phyloP scores from a whole-genome alignment of 1,140 invertebrate species.

The Babylonia areolata region DNA sequence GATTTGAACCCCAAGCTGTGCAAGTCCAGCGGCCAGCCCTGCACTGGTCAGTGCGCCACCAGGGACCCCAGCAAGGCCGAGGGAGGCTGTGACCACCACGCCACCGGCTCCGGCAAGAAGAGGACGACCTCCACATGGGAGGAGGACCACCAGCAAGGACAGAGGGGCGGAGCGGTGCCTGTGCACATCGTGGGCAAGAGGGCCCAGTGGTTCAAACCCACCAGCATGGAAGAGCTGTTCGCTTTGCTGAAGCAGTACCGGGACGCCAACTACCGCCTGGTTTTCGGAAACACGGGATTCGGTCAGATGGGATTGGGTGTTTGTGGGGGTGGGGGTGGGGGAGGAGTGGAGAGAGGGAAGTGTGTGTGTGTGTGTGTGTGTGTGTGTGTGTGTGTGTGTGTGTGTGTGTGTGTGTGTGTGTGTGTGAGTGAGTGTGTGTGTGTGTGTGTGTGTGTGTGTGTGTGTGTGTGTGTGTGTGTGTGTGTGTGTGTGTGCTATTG shows the following conservation, averaged over 20 bases:
- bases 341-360: too few relatives aligned
- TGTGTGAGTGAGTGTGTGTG: not conserved
- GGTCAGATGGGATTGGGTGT: too few relatives aligned
- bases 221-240: conserved; percentile 54
- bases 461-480: conserved; percentile 5
- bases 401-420: not conserved
- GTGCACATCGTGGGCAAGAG: conserved; percentile 52
- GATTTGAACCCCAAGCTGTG: conserved; percentile 60
- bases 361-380: conserved; percentile 18
- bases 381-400: not conserved
- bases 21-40: conserved; percentile 58
- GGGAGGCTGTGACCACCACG: not conserved
- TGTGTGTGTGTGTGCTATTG: not conserved
- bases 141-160: not conserved
- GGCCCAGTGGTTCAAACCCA: conserved; percentile 61
- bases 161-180: not conserved
- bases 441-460: not conserved
- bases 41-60: conserved; percentile 55
- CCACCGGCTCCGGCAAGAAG: not conserved
- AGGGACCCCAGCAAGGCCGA: too few relatives aligned
- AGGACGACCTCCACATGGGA: too few relatives aligned
- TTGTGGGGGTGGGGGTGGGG: not conserved
- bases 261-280: conserved; percentile 53
- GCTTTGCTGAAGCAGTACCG: conserved; percentile 52
- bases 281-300: conserved; percentile 61